Conservation (phyloP, 2,113 vertebrate species). For the Notarius lentiginosus region DNA sequence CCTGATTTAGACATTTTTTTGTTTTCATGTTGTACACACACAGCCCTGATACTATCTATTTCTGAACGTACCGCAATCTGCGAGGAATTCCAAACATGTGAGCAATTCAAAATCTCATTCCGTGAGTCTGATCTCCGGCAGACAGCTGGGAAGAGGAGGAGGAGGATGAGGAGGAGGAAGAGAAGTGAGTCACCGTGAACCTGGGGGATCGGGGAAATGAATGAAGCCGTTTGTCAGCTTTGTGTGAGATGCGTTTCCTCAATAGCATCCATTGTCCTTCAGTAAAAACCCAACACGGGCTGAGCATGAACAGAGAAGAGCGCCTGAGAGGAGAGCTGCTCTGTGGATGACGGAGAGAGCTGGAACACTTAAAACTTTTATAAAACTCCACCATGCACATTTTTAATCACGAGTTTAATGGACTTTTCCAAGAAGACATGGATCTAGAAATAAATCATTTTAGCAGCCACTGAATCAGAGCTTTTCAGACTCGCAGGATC, state of each 20-base stretch:
- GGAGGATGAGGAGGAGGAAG: constrained; percentile 2
- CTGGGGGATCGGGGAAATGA: constrained; percentile 12
- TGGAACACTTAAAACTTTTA: constrained; percentile 23
- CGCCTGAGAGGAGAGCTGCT: constrained; percentile 17
- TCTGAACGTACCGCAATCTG: constrained; percentile 16
- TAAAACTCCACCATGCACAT: not conserved
- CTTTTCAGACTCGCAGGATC: not conserved
- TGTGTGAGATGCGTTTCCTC: constrained; percentile 34
- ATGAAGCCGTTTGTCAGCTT: constrained; percentile 30
- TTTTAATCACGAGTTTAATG: constrained; percentile 11
- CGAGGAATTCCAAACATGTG: constrained; percentile 47
- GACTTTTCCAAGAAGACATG: not conserved
- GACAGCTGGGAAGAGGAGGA: constrained; percentile 13
- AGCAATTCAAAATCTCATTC: constrained; percentile 39
- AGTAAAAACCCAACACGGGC: constrained; percentile 34
- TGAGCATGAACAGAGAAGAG: constrained; percentile 26
- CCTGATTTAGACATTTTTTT: not conserved
- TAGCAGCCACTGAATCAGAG: not conserved
- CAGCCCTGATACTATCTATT: not conserved
- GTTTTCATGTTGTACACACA: not conserved
- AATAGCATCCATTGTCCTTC: constrained; percentile 49
- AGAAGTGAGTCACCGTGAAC: constrained; percentile 10
- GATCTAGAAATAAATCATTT: not conserved
- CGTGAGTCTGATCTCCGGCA: constrained; percentile 32
- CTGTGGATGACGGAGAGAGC: not conserved